Evolutionary conservation across 1,140 invertebrate species (phyloP).

Genomic region (Diprion similis): DNA sequence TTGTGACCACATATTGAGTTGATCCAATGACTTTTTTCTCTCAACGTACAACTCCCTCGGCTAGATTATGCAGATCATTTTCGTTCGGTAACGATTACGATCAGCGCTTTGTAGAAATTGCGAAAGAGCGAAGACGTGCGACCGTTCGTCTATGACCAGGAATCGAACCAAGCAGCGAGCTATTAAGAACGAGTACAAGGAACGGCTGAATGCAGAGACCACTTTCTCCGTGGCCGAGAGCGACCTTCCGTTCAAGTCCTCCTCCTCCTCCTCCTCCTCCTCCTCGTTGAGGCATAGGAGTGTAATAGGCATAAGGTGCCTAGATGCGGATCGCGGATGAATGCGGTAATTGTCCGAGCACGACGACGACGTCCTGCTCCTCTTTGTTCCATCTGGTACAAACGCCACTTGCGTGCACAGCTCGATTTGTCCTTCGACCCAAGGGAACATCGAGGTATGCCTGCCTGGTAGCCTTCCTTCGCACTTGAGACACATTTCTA

Average conservation of each 20-base stretch:
- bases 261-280: background rate
- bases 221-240: background rate
- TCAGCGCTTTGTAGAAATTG: no score
- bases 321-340: background rate
- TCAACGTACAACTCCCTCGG: no score
- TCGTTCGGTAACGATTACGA: no score
- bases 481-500: background rate
- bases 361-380: background rate
- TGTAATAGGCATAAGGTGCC: background rate
- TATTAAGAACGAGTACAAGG: no score
- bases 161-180: no score
- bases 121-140: no score
- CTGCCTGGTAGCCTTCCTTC: background rate
- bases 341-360: background rate
- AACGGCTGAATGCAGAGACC: no score
- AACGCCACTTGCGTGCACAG: background rate
- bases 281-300: background rate
- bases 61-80: no score
- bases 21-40: no score
- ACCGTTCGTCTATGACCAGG: no score
- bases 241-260: slow-evolving; percentile 1
- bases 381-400: background rate
- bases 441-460: background rate
- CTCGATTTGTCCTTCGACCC: background rate
- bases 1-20: no score